Base-by-base conservation (phyloP, 2,797 vertebrate genomes). In the Nothura maculosa region DNA sequence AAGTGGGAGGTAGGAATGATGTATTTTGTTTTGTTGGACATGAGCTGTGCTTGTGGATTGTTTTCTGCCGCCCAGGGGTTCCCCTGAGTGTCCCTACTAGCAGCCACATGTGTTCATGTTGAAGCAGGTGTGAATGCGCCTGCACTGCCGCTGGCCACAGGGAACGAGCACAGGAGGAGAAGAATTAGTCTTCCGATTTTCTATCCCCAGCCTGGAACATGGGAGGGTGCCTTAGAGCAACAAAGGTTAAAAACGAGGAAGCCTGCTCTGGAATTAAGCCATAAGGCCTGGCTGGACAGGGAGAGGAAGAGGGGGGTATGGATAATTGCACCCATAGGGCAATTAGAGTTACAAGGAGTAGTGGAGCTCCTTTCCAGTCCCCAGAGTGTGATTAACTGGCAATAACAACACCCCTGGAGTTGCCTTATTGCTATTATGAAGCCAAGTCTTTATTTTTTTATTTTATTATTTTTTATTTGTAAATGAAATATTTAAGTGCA, bases 401-500 rank as follows among this genome's bases (percentile, higher is more conserved):
- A 74, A 79, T 94, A 95, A 93, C 76, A 92, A 81, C 30, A 30
- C 90, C 88, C 81, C 61, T 76, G 90, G 86, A 94, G 76, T 89
- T 93, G 63, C 38, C 30, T 90, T 89, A 95, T 95, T 95, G 80
- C 96, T 92, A 80, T 95, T 96, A 96, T 94, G 69, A 94, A 94
- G 70, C 70, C 76, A 93, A 93, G 90, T 28, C 91, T 94, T 91
- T 92, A 85, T 94, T 96, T 92, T 69, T 93, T 95, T 92, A 90
- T 94, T 95, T 95, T 92, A 93, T 92, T 95, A 85, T 92, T 94
- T 93, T 94, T 92, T 95, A 95, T 96, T 96, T 96, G 93, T 95
- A 92, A 95, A 97, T 97, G 60, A 97, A 97, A 96, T 96, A 96
- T 97, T 96, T 93, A 95, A 93, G 93, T 88, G 52, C 55, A 83